phyloP scores from a whole-genome alignment of 2,113 vertebrate genomes.

The Polypterus bichir region DNA sequence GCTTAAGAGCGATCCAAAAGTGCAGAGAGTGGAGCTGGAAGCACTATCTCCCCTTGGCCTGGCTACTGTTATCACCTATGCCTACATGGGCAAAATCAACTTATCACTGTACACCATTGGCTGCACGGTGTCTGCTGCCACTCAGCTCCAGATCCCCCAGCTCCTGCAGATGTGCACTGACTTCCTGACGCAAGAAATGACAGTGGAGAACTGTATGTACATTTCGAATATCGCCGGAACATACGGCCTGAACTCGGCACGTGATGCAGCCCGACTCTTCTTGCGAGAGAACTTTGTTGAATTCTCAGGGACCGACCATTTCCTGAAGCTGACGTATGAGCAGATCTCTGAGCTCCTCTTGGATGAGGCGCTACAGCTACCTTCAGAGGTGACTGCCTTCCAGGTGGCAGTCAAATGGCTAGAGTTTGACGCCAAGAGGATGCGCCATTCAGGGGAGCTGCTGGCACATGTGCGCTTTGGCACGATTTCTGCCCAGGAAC shows the following conservation, averaged over 20 bases:
- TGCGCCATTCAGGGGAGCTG: constrained; percentile 49
- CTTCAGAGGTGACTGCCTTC: constrained; percentile 58
- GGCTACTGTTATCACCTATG: constrained; percentile 56
- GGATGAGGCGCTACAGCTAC: constrained; percentile 54
- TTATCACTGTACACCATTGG: constrained; percentile 71
- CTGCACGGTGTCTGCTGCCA: constrained; percentile 57
- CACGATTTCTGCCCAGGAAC: constrained; percentile 62
- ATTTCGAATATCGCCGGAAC: constrained; percentile 59
- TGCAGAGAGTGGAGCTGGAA: constrained; percentile 56
- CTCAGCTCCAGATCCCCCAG: constrained; percentile 51
- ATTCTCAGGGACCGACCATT: constrained; percentile 57
- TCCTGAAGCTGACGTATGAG: constrained; percentile 60
- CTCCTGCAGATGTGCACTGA: constrained; percentile 63
- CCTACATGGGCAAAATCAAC: constrained; percentile 63
- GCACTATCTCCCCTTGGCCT: constrained; percentile 55
- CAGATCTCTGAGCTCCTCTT: constrained; percentile 60
- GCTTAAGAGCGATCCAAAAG: constrained; percentile 54
- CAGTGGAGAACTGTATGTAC: constrained; percentile 62
- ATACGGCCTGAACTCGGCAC: constrained; percentile 48
- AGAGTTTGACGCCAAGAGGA: constrained; percentile 54
- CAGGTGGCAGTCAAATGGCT: constrained; percentile 69
- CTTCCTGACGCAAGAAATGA: constrained; percentile 61
- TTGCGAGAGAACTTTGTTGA: constrained; percentile 60
- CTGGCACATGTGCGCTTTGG: constrained; percentile 56
- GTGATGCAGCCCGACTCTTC: constrained; percentile 46